These are phyloP conservation scores for Tinea semifulvella DNA, from an alignment of 2,888 invertebrate genomes.

Conservation along the genomic window DNA sequence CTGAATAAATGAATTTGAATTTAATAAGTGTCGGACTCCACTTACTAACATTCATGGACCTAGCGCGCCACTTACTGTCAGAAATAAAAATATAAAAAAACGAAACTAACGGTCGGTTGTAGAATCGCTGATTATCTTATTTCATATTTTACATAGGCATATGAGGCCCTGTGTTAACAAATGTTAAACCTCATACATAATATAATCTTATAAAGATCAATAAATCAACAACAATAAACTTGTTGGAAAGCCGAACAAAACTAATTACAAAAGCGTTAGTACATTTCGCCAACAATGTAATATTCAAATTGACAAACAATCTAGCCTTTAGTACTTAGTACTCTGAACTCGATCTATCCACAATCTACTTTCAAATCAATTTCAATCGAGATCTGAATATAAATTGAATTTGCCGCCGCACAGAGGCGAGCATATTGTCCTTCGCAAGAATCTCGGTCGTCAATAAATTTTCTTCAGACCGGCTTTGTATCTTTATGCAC, in stretches of 20 bases:
- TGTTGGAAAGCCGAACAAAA: background rate
- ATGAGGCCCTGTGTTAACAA: too few species aligned
- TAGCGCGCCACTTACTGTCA: too few species aligned
- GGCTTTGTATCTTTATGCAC: constrained; percentile 8
- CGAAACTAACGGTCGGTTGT: too few species aligned
- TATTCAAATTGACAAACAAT: constrained; percentile 14
- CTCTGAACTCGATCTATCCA: constrained; percentile 28
- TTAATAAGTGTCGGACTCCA: too few species aligned
- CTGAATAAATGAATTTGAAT: too few species aligned
- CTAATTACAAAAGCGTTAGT: constrained; percentile 6
- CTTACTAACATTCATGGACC: too few species aligned
- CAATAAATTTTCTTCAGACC: constrained; percentile 7
- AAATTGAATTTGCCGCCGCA: constrained; percentile 49
- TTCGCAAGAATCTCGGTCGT: background rate
- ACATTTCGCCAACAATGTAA: constrained; percentile 11
- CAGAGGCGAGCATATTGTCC: constrained; percentile 18
- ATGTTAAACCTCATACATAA: background rate
- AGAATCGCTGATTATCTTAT: too few species aligned
- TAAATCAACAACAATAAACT: too few species aligned
- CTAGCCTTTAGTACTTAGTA: constrained; percentile 17
- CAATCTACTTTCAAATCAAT: constrained; percentile 49
- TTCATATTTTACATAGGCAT: too few species aligned
- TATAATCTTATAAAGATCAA: background rate
- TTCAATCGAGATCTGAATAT: constrained; percentile 43
- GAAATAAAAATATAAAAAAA: too few species aligned